phyloP scores from a whole-genome alignment of 2,797 vertebrate species.

The Crocodylus rhombifer region DNA sequence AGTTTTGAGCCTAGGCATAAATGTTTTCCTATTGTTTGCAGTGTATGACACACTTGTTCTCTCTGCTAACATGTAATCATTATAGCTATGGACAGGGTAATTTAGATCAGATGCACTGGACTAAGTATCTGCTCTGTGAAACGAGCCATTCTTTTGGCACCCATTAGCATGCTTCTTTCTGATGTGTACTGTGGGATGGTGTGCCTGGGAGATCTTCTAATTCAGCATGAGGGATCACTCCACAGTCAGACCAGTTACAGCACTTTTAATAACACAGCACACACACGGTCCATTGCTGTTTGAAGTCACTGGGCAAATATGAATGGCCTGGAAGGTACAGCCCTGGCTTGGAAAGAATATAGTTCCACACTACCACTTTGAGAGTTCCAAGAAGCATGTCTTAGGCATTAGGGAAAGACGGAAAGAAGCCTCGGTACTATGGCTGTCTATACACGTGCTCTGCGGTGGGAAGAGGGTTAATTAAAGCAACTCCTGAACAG shows the following conservation, averaged over 20 bases:
- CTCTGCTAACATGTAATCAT: conserved; percentile 41
- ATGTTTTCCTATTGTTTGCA: conserved; percentile 28
- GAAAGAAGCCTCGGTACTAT: not conserved
- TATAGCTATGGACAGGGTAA: conserved; percentile 61
- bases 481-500: not conserved
- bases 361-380: not conserved
- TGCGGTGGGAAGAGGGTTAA: not conserved
- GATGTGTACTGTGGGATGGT: conserved; percentile 41
- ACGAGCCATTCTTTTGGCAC: conserved; percentile 67
- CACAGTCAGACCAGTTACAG: conserved; percentile 18
- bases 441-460: not conserved
- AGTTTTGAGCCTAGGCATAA: conserved; percentile 36
- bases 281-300: not conserved
- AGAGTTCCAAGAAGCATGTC: not conserved
- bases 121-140: conserved; percentile 62
- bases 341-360: not conserved
- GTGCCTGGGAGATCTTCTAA: conserved; percentile 52
- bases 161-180: conserved; percentile 62
- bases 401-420: not conserved
- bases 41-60: conserved; percentile 22
- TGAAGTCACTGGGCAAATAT: conserved; percentile 2
- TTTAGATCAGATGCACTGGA: conserved; percentile 62
- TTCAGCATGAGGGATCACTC: conserved; percentile 49
- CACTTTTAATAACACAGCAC: conserved; percentile 44
- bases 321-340: not conserved